Percentiles rank a stretch among this genome's conserved stretches.
Conservation (phyloP, 1,140 invertebrate genomes). For the Neodiprion fabricii region DNA sequence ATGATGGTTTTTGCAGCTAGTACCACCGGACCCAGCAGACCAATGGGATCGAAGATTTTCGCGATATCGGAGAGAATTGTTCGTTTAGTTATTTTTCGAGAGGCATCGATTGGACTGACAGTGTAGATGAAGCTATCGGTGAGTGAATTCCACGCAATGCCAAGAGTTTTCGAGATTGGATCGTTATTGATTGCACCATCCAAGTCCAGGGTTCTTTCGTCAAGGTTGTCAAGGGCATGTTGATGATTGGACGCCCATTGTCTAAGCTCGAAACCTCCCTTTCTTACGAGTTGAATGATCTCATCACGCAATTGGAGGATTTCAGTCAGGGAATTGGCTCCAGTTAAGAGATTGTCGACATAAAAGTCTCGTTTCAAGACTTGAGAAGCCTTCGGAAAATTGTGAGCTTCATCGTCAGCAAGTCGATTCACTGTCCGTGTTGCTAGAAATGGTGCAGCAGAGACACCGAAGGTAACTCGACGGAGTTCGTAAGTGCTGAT, state of each 20-base stretch:
- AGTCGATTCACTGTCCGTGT: constrained; percentile 16
- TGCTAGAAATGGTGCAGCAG: constrained; percentile 21
- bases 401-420: constrained; percentile 20
- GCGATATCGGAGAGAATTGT: constrained; percentile 2
- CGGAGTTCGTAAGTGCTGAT: constrained; percentile 10
- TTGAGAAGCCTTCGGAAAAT: constrained; percentile 29
- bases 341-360: constrained; percentile 40
- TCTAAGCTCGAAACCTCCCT: constrained; percentile 23
- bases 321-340: constrained; percentile 26
- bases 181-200: background rate
- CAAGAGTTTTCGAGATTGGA: background rate
- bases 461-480: background rate
- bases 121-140: background rate
- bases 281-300: constrained; percentile 25
- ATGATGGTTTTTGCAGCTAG: constrained; percentile 36
- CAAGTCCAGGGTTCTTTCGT: background rate
- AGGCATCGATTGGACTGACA: background rate
- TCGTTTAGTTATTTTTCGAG: background rate
- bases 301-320: constrained; percentile 29
- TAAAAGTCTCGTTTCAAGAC: constrained; percentile 32
- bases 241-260: constrained; percentile 16
- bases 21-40: constrained; percentile 28
- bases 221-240: background rate
- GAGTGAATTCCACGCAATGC: background rate
- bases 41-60: constrained; percentile 24